Base-by-base conservation (phyloP, 2,888 invertebrate genomes). In the Trachelus iudaicus region DNA sequence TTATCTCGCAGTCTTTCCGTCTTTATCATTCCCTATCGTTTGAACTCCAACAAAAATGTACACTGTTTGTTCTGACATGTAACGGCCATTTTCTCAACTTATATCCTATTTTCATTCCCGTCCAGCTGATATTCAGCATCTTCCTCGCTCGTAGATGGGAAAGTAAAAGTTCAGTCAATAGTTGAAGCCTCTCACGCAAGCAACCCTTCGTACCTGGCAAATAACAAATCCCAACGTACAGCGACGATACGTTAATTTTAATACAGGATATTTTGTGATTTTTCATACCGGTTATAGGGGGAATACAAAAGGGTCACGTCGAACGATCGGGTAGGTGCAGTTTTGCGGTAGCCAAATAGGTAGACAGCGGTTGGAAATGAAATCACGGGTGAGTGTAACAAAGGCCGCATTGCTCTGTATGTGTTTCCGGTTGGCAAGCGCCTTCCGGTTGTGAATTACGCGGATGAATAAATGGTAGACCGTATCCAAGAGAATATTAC, bases 401-500 rank as follows among this genome's bases (percentile, higher is more conserved):
- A 90, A 90, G 86, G 87, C 86, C 85, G 86, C 86, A 87, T 75
- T 75, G 87, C 85, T 88, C 88, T 88, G 88, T 86, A 87, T 89
- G 88, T 86, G 87, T 89, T 90, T 91, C 90, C 90, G 91, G 90
- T 89, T 85, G 88, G 87, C 88, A 90, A 89, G 88, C 88, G 89
- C 87, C 90, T 91, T 91, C 90, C 91, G 89, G 90, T 90, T 88
- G 88, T 90, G 90, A 90, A 90, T 91, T 90, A 91, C 89, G 87
- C 87, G 89, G 88, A 82, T 89, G 91, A 90, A 91, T 89, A 91
- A 91, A 89, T 89, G 88, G 85, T 76, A 75, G 79, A 34, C 80
- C 82, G 79, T 30, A 73, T 69, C 73, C 75, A 75, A 69, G 79
- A 81, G 84, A 84, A 85, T 85, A 84, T 85, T 84, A 84, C 83